A percentile compares a stretch with the other conserved stretches of the same genome.
Conservation (phyloP, 2,888 invertebrate species). For the Iphiclides podalirius region DNA sequence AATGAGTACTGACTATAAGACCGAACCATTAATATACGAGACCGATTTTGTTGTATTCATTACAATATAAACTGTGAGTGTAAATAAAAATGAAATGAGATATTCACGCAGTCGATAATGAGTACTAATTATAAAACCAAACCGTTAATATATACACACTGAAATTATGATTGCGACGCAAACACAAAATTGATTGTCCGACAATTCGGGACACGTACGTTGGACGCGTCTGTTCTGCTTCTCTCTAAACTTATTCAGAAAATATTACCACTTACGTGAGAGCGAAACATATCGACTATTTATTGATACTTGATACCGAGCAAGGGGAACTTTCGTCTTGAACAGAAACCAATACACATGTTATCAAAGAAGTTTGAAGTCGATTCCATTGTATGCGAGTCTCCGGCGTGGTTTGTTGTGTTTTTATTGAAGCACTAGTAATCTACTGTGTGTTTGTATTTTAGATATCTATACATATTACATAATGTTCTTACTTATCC, state of each 20-base stretch:
- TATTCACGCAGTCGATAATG: too few species aligned
- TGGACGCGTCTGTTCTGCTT: constrained; percentile 13
- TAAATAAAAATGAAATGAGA: too few species aligned
- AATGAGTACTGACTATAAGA: too few species aligned
- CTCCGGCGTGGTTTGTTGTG: not conserved
- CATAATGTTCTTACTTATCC: too few species aligned
- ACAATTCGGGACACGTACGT: constrained; percentile 15
- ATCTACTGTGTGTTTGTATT: too few species aligned
- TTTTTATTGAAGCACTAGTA: not conserved
- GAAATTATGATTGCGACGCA: too few species aligned
- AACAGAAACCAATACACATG: constrained; percentile 10
- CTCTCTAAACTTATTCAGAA: constrained; percentile 14
- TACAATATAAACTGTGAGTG: too few species aligned
- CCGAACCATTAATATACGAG: too few species aligned
- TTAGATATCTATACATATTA: too few species aligned
- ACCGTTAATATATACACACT: too few species aligned
- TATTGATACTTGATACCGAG: constrained; percentile 6
- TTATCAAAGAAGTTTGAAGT: constrained; percentile 6
- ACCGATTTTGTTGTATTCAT: too few species aligned
- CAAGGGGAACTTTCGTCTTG: not conserved
- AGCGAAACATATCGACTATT: constrained; percentile 8
- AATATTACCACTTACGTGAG: constrained; percentile 12
- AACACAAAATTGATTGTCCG: constrained; percentile 9
- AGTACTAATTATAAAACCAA: too few species aligned
- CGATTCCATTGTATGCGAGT: not conserved